Evolutionary conservation across 1,140 invertebrate genomes (phyloP), one percentile per base, ranked within the genome.

Genomic region (Temnothorax nylanderi): DNA sequence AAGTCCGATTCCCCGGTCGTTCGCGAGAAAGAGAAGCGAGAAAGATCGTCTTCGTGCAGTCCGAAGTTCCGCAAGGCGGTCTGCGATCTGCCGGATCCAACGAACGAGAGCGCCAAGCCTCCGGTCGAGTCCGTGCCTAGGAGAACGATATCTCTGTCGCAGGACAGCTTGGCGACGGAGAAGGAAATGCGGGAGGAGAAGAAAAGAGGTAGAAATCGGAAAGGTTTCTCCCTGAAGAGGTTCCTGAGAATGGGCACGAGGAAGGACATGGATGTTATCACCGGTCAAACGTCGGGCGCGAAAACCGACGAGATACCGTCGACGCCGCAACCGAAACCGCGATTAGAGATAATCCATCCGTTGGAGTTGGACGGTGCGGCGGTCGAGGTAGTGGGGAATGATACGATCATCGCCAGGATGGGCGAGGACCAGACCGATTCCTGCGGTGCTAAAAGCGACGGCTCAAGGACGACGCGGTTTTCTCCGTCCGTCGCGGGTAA

Each of bases 301-400:
- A 93, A 86, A 64, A 89, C 82, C 47, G 94, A 95, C 6, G 94
- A 95, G 16, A 93, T 94, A 16, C 93, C 92, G 89, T 96, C 75
- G n/a, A 97, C 88, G 92, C 95, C 91, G 62, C 96, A 89, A 91
- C 96, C 96, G 0, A 97, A 97, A 91, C 97, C 97, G 0, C 96
- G 97, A 26, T 95, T 98, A 11, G 97, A 98, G 62, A 99, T 99
- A 69, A 98, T 98, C 87, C 98, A 99, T 96, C 98, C 98, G 16
- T 95, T 98, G 74, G 98, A 99, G 89, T 96, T 98, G 21, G 98
- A 98, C 93, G 97, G 97, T 13, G 97, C 97, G 3, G 97, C 95
- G 32, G 97, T 98, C 0, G 97, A 98, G 92, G 97, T 98, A 2
- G 96, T 98, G 56, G 96, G 97, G 90, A 96, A 96, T 64, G 96